A percentile compares a stretch with the other conserved stretches of the same genome.
Conservation (phyloP, 2,888 invertebrate genomes). For the Eledona agricola region DNA sequence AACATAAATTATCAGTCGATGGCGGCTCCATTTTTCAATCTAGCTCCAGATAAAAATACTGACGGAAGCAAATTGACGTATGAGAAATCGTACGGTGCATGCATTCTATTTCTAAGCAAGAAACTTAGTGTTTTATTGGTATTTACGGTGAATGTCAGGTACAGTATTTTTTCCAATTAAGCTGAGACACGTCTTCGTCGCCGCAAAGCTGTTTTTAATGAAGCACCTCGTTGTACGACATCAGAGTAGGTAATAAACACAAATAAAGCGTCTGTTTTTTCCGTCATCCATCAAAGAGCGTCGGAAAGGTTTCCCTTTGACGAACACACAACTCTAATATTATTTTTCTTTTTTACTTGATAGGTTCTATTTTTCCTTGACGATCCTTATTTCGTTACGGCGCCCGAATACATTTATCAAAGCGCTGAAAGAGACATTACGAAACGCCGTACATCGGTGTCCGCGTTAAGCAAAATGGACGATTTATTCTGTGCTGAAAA, state of each 20-base stretch:
- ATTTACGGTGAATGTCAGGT: too few species aligned
- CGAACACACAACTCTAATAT: conserved; percentile 11
- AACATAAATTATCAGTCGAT: too few species aligned
- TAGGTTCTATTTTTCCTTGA: conserved; percentile 12
- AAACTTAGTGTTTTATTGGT: too few species aligned
- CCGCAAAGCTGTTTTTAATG: conserved; percentile 14
- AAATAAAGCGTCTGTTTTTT: conserved; percentile 23
- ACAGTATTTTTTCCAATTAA: conserved; percentile 8
- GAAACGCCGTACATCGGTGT: too few species aligned
- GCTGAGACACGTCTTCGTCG: too few species aligned
- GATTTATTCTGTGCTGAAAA: too few species aligned
- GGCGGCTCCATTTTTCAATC: too few species aligned
- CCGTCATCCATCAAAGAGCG: conserved; percentile 22
- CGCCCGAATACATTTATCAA: conserved; percentile 13
- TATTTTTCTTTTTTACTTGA: conserved; percentile 26
- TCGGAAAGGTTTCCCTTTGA: conserved; percentile 19
- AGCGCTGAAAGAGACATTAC: neutral
- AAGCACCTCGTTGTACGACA: conserved; percentile 11
- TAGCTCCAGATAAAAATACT: too few species aligned
- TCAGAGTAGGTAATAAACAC: conserved; percentile 24
- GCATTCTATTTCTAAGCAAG: too few species aligned
- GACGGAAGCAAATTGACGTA: too few species aligned
- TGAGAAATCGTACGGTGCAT: too few species aligned
- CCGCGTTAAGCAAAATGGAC: too few species aligned
- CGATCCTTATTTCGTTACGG: conserved; percentile 13